Evolutionary conservation across 1,140 invertebrate genomes (phyloP), one percentile per base, ranked within the genome.

Genomic region (Drosophila subobscura): DNA sequence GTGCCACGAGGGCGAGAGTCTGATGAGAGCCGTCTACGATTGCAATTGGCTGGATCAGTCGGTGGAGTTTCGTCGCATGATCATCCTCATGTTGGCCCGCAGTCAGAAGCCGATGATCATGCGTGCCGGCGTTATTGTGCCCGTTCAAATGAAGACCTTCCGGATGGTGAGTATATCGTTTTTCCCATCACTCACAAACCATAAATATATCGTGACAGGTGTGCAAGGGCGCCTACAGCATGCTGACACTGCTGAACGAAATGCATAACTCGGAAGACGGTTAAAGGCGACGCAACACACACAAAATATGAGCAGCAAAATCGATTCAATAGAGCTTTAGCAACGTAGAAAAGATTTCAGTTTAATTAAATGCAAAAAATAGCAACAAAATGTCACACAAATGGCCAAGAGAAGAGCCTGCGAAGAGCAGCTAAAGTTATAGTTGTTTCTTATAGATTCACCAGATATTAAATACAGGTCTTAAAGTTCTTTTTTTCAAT

Each of bases 11-110:
- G 71, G 67, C 0, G 73, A 89, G 2, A 20, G 45, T 14, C 46
- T 91, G 0, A 27, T 63, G 3, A 33, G 37, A 0, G 77, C 77
- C 3, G 68, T 79, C 47, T 91, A 91, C 44, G 27, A 25, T 1
- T 79, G 67, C 46, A 89, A 91, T 29, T 91, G 90, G 90, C 20
- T 75, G 4, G 46, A 76, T 12, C 86, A 77, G 41, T 40, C 84
- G 4, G 23, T 55, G 1, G n/a, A 33, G 0, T 90, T 83, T 47
- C 72, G 74, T 23, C 70, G 80, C 1, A 53, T 55, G 10, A 23
- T 90, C 1, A 4, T 64, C n/a, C 20, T 85, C 0, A 60, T 91
- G 68, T 46, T 91, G 12, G 47, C 59, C 5, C 76, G 76, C 1
- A 72, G 80, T 0, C 89, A 90, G 44, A 53, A 61, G 3, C 42